Evolutionary conservation across 2,888 invertebrate genomes (phyloP).

Genomic region (Raillietiella orientalis): DNA sequence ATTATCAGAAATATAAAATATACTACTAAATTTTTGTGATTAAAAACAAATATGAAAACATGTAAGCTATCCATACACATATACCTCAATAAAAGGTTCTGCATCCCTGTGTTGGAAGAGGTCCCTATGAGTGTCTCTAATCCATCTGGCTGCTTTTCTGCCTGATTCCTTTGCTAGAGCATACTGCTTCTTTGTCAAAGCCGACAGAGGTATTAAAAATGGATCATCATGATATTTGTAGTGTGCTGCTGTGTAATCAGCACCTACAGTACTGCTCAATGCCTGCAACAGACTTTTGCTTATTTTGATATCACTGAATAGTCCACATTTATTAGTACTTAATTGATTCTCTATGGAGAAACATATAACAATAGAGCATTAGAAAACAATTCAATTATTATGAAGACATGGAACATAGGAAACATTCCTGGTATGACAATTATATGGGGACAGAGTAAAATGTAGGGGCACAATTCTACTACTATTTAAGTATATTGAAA

Average conservation of each 20-base stretch:
- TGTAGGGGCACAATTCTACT: too few relatives aligned
- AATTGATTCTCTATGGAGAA: not conserved
- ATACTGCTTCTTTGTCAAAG: slow-evolving; percentile 28
- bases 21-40: slow-evolving; percentile 2
- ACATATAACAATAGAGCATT: not conserved
- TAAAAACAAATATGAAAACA: too few relatives aligned
- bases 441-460: too few relatives aligned
- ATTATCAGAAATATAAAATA: too few relatives aligned
- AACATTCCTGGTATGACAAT: too few relatives aligned
- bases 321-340: not conserved
- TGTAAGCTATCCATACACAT: not conserved
- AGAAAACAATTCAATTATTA: slow-evolving; percentile 5
- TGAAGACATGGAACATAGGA: too few relatives aligned
- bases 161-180: slow-evolving; percentile 57
- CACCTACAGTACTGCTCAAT: slow-evolving; percentile 36
- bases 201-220: slow-evolving; percentile 40
- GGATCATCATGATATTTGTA: slow-evolving; percentile 81
- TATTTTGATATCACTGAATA: not conserved
- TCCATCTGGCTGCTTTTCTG: slow-evolving; percentile 51
- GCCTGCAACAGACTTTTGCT: slow-evolving; percentile 18
- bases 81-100: slow-evolving; percentile 24
- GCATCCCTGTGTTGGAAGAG: slow-evolving; percentile 28
- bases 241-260: slow-evolving; percentile 52
- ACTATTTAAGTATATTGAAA: too few relatives aligned
- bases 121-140: slow-evolving; percentile 33